Base-by-base conservation (phyloP, 2,113 vertebrate genomes). In the Burhinus oedicnemus region DNA sequence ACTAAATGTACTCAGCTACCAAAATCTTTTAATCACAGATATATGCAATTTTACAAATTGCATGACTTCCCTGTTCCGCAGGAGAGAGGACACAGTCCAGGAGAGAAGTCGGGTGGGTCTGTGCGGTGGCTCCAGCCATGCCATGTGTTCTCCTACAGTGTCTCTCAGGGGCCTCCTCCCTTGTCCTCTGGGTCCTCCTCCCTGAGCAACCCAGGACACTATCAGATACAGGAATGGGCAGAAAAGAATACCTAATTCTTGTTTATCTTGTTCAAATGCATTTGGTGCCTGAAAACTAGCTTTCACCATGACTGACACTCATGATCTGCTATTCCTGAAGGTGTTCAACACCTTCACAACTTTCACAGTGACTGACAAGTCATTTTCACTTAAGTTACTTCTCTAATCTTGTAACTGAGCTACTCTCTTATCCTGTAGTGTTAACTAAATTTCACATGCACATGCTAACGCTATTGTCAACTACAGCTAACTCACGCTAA, bases 401-500 rank as follows among this genome's bases (percentile, higher is more conserved):
- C 44, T 76, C 17, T 79, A 0, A 58, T 82, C 70, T 62, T 64
- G 16, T 13, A 64, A 36, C 16, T 45, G 20, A 70, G 51, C 27
- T 87, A 12, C 19, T 70, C 21, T 34, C 18, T 81, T 26, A 27
- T 58, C 42, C 47, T 75, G 0, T 18, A 40, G 30, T 1, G 8
- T 42, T 80, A 58, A 45, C 12, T 68, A 25, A 80, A 87, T 83
- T 83, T 64, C 42, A 6, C 8, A 12, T 44, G 3, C 38, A 5
- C 79, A 66, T 55, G n/a, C 45, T n/a, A 70, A 10, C 1, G 1
- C 34, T 65, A 0, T 62, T 40, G 29, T 69, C 25, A 75, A 0
- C 30, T 49, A 8, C 15, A 70, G 57, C 10, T 79, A 44, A 29
- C 26, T 70, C 42, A 12, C 10, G 8, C 2, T 85, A 57, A 52